Evolutionary conservation across 2,113 vertebrate genomes (phyloP), one percentile per base, ranked within the genome.

Genomic region (Microcebus lehilahytsara): DNA sequence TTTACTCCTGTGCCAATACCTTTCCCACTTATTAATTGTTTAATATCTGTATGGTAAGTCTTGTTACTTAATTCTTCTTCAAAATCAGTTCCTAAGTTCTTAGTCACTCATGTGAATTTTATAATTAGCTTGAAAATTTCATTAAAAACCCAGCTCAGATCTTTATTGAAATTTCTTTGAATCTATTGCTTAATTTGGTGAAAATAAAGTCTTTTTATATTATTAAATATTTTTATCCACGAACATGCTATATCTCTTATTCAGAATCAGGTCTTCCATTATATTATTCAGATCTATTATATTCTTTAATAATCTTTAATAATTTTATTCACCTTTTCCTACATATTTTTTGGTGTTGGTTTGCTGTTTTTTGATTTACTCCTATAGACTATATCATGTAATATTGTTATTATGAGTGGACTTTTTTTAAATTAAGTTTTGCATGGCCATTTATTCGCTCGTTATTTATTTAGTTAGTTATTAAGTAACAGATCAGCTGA

Each of bases 121-220:
- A 14, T 49, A n/a, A 60, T n/a, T 79, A 42, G 0, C 51, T 71
- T 71, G 13, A 72, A 5, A 51, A 42, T 89, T 94, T 88, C 3
- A 78, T 77, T 69, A 77, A 88, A 92, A 92, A 32, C 12, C 19
- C 30, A 62, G 51, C 34, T 91, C 53, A 85, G n/a, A 56, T 84
- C 89, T 94, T 83, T 58, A 78, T 66, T 64, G 74, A 67, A 91
- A 46, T 67, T 58, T n/a, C n/a, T 84, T 92, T 84, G 53, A 62
- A 64, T 85, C 67, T 40, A 30, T 64, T 75, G 37, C 60, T 81
- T 83, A 91, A 51, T 53, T 69, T 94, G 69, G n/a, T 71, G 34
- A 78, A 20, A 94, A 69, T 62, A 91, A 74, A 67, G 32, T 64
- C 20, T 64, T 60, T 32, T 51, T 49, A 64, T 67, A 23, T 3